Evolutionary conservation across 2,113 vertebrate species (phyloP).

Genomic region (Caloenas nicobarica): DNA sequence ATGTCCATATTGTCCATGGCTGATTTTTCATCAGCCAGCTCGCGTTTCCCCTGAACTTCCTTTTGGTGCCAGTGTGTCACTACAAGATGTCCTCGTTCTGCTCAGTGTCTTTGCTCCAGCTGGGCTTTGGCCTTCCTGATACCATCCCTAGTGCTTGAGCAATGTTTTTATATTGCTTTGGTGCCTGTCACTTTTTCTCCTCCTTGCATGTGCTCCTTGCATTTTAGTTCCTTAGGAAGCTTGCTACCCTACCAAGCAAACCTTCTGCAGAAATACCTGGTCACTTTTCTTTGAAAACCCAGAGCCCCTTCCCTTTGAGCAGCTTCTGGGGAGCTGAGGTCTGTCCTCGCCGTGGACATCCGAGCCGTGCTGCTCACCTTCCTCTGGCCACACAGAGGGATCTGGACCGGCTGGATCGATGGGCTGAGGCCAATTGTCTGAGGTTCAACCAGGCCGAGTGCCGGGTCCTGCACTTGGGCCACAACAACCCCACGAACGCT

Average conservation of each 20-base stretch:
- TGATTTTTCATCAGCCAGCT: neutral
- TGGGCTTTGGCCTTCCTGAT: neutral
- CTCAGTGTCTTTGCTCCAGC: neutral
- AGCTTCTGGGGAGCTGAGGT: neutral
- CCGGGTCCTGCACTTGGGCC: too few relatives aligned
- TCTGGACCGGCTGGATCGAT: too few relatives aligned
- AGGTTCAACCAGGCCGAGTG: too few relatives aligned
- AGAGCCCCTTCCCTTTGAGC: neutral
- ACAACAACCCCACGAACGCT: too few relatives aligned
- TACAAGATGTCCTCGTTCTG: neutral
- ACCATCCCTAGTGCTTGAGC: neutral
- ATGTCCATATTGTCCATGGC: rapidly evolving
- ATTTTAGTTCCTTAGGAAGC: neutral
- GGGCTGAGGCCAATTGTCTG: too few relatives aligned
- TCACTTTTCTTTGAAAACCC: neutral
- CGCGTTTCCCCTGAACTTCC: neutral
- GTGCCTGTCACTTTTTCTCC: neutral
- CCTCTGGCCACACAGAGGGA: too few relatives aligned
- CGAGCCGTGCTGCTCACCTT: too few relatives aligned
- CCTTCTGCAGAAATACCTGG: neutral
- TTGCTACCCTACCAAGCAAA: too few relatives aligned
- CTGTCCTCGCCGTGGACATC: neutral
- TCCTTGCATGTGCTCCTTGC: too few relatives aligned
- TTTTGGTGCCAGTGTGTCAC: neutral
- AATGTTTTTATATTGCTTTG: rapidly evolving